Conservation (phyloP, 2,113 vertebrate genomes). For the Echinops telfairi region DNA sequence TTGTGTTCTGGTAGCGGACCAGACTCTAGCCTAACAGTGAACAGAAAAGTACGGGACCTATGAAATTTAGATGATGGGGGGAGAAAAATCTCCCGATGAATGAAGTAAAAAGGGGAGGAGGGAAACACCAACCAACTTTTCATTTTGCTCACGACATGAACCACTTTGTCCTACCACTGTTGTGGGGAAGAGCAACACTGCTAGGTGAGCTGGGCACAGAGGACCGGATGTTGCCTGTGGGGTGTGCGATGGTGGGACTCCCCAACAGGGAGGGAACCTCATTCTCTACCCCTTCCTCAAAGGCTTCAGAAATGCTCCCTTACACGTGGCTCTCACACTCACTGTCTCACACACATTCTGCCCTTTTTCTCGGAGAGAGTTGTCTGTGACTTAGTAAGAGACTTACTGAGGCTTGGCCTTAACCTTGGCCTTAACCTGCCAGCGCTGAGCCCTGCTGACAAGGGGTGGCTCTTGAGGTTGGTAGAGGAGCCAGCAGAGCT, state of each 20-base stretch:
- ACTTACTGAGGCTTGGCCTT: background rate
- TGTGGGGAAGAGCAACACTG: background rate
- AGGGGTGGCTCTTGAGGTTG: background rate
- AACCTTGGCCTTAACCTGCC: background rate
- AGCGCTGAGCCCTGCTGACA: background rate
- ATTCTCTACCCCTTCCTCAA: background rate
- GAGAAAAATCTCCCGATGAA: background rate
- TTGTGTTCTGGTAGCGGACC: background rate
- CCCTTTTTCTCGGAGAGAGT: background rate
- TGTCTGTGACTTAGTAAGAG: background rate
- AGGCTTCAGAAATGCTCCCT: background rate
- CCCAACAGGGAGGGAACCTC: background rate
- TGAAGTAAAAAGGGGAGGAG: background rate
- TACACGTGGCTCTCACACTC: background rate
- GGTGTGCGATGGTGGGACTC: background rate
- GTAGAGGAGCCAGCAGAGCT: background rate
- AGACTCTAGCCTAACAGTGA: background rate
- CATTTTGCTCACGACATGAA: background rate
- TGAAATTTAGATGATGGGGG: background rate
- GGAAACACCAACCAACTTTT: background rate
- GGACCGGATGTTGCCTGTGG: background rate
- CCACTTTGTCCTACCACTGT: background rate
- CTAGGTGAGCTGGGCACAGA: background rate
- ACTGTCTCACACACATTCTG: background rate
- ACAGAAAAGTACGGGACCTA: background rate